Percentiles rank a stretch among this genome's conserved stretches.
Conservation (phyloP, 2,113 vertebrate genomes). For the Holacanthus passer region DNA sequence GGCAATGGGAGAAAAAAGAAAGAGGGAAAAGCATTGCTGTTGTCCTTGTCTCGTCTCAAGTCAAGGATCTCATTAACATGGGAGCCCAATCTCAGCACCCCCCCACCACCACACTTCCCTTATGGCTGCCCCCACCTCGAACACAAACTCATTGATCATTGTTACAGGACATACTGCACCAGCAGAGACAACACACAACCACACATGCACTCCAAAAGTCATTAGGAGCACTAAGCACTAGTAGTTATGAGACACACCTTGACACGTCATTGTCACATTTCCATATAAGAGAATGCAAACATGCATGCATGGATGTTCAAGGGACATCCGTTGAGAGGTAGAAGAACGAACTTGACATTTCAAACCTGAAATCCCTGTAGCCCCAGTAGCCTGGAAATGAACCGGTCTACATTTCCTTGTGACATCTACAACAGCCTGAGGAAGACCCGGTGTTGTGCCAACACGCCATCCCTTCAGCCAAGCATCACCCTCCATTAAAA, state of each 20-base stretch:
- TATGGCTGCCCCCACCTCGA: constrained; percentile 39
- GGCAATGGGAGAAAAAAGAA: constrained; percentile 39
- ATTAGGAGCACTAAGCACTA: not conserved
- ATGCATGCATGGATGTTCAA: not conserved
- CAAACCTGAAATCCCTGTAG: not conserved
- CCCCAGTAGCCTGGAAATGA: not conserved
- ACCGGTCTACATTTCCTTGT: not conserved
- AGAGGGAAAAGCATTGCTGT: constrained; percentile 52
- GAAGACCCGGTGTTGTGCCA: constrained; percentile 39
- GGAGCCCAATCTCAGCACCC: constrained; percentile 69
- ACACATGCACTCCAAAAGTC: constrained; percentile 23
- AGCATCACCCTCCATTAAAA: constrained; percentile 39
- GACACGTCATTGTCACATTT: not conserved
- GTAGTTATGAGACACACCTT: constrained; percentile 2
- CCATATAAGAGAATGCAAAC: not conserved
- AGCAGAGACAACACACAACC: constrained; percentile 26
- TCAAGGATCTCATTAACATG: constrained; percentile 87
- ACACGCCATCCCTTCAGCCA: constrained; percentile 12
- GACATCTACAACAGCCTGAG: constrained; percentile 11
- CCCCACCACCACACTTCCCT: constrained; percentile 35
- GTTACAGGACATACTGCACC: constrained; percentile 36
- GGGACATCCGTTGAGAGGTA: not conserved
- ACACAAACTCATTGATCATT: constrained; percentile 72
- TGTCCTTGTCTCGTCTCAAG: constrained; percentile 80
- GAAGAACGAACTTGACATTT: not conserved